These are phyloP conservation scores for Drosophila subquinaria DNA, from an alignment of 2,888 invertebrate species.

Conservation along the genomic window DNA sequence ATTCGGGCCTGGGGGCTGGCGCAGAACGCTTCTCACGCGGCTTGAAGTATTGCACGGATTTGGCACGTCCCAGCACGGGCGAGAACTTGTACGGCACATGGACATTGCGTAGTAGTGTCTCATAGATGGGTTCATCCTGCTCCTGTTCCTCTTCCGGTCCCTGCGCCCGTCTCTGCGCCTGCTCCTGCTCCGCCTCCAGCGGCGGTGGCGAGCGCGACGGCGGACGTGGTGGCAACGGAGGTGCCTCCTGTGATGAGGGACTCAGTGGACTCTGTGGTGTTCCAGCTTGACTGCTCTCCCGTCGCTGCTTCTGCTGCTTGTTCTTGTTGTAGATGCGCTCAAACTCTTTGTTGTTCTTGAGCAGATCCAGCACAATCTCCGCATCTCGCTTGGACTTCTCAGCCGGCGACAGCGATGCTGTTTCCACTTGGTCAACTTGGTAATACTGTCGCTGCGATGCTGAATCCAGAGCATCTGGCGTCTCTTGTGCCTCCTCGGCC, in stretches of 20 bases:
- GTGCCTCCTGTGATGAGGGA: constrained; percentile 54
- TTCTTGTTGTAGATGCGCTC: constrained; percentile 92
- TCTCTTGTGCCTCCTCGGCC: constrained; percentile 62
- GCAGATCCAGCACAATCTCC: constrained; percentile 90
- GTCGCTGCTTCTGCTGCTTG: constrained; percentile 88
- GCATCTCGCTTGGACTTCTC: constrained; percentile 88
- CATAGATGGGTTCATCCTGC: constrained; percentile 84
- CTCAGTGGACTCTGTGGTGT: constrained; percentile 52
- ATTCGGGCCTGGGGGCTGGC: constrained; percentile 81
- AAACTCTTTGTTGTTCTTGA: constrained; percentile 93
- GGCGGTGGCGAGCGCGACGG: constrained; percentile 85
- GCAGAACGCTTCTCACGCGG: constrained; percentile 66
- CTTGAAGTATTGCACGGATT: constrained; percentile 81
- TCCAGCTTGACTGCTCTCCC: constrained; percentile 69
- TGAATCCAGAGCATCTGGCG: constrained; percentile 1
- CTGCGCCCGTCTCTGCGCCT: constrained; percentile 33
- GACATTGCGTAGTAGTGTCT: constrained; percentile 84
- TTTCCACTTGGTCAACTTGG: constrained; percentile 21
- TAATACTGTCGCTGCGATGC: constrained; percentile 36
- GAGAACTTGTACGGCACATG: constrained; percentile 86
- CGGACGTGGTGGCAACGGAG: constrained; percentile 82
- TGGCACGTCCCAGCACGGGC: constrained; percentile 83
- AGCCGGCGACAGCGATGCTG: constrained; percentile 85
- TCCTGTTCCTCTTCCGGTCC: constrained; percentile 17
- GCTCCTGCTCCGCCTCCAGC: constrained; percentile 76